Conservation (phyloP, 2,797 vertebrate species). For the Buceros bicornis region DNA sequence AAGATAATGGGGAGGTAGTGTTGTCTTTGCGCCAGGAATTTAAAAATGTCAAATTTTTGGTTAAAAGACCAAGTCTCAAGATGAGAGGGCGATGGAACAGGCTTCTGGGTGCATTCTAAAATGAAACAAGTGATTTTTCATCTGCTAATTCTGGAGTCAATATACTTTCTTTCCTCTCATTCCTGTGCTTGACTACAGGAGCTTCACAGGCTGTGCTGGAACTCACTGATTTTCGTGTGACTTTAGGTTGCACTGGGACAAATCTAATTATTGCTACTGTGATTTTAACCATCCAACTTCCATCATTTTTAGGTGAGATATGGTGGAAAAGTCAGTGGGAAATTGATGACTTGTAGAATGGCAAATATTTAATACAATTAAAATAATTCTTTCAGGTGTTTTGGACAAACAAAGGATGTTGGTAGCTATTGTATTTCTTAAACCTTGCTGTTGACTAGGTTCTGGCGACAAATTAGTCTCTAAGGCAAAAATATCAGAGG, state of each 20-base stretch:
- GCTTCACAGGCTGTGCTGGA: neutral
- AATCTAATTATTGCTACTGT: neutral
- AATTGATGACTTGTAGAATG: neutral
- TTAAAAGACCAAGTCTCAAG: neutral
- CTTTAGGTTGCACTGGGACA: neutral
- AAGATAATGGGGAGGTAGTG: neutral
- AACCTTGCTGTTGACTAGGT: neutral
- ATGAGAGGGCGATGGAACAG: neutral
- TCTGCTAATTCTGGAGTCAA: neutral
- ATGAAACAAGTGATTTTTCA: neutral
- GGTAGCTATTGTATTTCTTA: neutral
- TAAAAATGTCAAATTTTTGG: neutral
- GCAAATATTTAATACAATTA: neutral
- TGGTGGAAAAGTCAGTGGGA: neutral
- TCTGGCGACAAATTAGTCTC: neutral
- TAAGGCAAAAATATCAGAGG: neutral
- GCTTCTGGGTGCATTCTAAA: slow-evolving; percentile 1
- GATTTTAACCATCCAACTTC: neutral
- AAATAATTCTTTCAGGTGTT: neutral
- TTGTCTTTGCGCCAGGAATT: neutral
- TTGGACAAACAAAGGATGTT: neutral
- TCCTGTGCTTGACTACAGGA: neutral
- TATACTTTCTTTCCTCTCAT: neutral
- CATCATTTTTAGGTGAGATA: neutral
- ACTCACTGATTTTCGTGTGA: neutral